Conservation (phyloP, 2,888 invertebrate species). For the Gastracanthus pulcherrimus region DNA sequence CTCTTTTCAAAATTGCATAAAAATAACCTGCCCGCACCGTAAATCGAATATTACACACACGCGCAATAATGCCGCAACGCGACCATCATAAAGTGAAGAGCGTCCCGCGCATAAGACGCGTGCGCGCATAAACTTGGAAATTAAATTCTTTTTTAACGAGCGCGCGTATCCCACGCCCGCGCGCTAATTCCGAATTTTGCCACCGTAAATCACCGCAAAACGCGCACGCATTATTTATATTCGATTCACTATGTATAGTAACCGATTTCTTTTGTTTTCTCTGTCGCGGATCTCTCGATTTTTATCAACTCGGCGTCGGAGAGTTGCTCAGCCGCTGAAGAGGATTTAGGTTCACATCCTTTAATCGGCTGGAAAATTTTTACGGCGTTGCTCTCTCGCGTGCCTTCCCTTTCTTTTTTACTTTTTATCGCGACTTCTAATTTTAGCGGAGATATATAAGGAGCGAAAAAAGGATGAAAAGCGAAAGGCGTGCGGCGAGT, state of each 20-base stretch:
- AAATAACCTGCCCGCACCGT: not conserved
- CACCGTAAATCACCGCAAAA: not conserved
- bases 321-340: not conserved
- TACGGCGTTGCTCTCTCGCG: not conserved
- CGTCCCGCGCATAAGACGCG: too few species aligned
- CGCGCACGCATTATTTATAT: too few species aligned
- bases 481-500: not conserved
- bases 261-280: too few species aligned
- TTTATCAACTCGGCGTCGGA: too few species aligned
- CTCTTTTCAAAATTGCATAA: conserved; percentile 6
- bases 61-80: not conserved
- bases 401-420: not conserved
- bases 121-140: too few species aligned
- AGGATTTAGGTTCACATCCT: not conserved
- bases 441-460: conserved; percentile 15
- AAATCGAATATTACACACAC: conserved; percentile 2
- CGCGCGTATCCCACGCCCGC: not conserved
- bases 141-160: not conserved
- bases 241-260: too few species aligned
- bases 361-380: conserved; percentile 37
- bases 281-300: too few species aligned
- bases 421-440: conserved; percentile 8
- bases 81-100: too few species aligned
- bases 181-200: not conserved
- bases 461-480: not conserved